phyloP scores from a whole-genome alignment of 2,113 vertebrate species.

The Leptodactylus fuscus region DNA sequence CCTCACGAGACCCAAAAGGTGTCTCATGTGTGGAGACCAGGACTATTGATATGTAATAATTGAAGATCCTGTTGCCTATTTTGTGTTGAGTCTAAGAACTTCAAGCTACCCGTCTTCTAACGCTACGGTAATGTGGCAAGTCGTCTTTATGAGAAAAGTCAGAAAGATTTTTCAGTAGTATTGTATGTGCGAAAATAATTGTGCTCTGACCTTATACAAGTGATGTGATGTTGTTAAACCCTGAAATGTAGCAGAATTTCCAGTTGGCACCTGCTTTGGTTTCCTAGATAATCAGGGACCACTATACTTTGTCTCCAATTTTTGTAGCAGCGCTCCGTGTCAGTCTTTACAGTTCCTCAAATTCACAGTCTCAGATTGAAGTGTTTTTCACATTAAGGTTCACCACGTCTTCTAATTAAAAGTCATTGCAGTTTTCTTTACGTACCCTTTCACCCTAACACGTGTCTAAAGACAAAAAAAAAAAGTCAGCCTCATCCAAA shows the following conservation, averaged over 20 bases:
- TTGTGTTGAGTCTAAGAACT: too few species aligned
- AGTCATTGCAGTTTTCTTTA: not conserved
- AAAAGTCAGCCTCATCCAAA: not conserved
- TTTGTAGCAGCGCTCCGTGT: not conserved
- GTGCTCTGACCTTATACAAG: not conserved
- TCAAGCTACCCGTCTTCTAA: too few species aligned
- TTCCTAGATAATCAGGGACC: slow-evolving; percentile 2
- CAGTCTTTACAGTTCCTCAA: slow-evolving; percentile 17
- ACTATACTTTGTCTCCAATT: not conserved
- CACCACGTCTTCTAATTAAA: slow-evolving; percentile 26
- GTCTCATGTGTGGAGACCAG: too few species aligned
- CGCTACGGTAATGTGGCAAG: not conserved
- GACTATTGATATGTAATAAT: too few species aligned
- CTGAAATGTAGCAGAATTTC: not conserved
- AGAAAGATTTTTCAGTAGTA: not conserved
- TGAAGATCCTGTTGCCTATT: too few species aligned
- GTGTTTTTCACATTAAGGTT: slow-evolving; percentile 30
- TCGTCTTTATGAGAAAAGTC: not conserved
- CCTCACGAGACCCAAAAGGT: too few species aligned
- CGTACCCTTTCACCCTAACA: slow-evolving; percentile 27
- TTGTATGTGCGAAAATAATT: not conserved
- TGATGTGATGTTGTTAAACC: not conserved
- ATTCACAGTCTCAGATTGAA: not conserved
- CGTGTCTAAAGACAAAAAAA: slow-evolving; percentile 1
- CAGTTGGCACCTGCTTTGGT: slow-evolving; percentile 20